Percentiles rank a stretch among this genome's conserved stretches.
phyloP scores from a whole-genome alignment of 1,140 invertebrate species.

The Pogonognathellus flavescens region DNA sequence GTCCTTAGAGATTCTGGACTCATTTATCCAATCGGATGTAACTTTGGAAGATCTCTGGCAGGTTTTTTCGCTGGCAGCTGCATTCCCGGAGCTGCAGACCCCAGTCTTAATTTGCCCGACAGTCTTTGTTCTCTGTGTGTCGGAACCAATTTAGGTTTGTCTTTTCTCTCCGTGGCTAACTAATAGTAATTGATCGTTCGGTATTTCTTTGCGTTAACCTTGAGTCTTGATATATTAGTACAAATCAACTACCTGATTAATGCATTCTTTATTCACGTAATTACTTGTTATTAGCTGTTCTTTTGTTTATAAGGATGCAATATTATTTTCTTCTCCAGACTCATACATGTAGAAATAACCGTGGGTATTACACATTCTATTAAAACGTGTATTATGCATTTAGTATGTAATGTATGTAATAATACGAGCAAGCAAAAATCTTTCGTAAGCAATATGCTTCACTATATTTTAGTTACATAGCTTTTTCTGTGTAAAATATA shows the following conservation, averaged over 20 bases:
- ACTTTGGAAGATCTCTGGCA: constrained; percentile 63
- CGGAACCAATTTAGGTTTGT: constrained; percentile 59
- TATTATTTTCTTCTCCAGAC: too few relatives aligned
- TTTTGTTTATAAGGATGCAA: too few relatives aligned
- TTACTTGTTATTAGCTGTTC: too few relatives aligned
- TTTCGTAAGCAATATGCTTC: too few relatives aligned
- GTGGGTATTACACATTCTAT: too few relatives aligned
- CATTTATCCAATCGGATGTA: constrained; percentile 61
- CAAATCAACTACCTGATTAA: background rate
- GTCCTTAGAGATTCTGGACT: constrained; percentile 61
- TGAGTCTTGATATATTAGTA: background rate
- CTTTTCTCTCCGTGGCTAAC: background rate
- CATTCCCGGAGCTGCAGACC: constrained; percentile 62
- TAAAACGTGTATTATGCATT: too few relatives aligned
- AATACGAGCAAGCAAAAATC: too few relatives aligned
- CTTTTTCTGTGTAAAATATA: too few relatives aligned
- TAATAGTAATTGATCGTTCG: background rate
- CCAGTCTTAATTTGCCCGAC: constrained; percentile 59
- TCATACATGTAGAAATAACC: too few relatives aligned
- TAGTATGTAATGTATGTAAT: too few relatives aligned
- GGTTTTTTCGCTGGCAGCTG: constrained; percentile 64
- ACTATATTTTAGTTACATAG: too few relatives aligned
- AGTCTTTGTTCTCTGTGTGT: constrained; percentile 66
- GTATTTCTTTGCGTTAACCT: background rate
- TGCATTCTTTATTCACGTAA: too few relatives aligned